Conservation (phyloP, 1,140 invertebrate genomes). For the Lutraria rhynchaena region DNA sequence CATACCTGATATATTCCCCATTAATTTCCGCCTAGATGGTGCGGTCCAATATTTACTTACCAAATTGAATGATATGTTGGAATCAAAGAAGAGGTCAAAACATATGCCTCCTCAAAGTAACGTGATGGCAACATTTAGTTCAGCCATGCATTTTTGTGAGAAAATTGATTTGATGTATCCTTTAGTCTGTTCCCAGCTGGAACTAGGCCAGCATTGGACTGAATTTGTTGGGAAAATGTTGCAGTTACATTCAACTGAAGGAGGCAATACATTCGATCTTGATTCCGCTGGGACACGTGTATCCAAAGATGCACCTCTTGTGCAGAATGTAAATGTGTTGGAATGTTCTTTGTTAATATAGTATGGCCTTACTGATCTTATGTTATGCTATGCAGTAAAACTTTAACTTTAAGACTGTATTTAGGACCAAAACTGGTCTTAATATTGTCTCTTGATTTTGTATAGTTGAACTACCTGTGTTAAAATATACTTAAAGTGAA, state of each 20-base stretch:
- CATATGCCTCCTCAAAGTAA: not conserved
- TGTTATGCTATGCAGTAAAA: too few species aligned
- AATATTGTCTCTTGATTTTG: too few species aligned
- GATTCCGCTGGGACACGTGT: too few species aligned
- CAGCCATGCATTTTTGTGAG: not conserved
- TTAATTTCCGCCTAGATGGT: not conserved
- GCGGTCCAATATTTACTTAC: not conserved
- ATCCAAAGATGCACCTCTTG: too few species aligned
- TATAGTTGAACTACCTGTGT: too few species aligned
- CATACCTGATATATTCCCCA: not conserved
- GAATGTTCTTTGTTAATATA: too few species aligned
- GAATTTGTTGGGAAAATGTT: slow-evolving; percentile 11
- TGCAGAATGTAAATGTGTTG: too few species aligned
- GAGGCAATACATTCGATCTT: too few species aligned
- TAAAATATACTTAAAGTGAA: too few species aligned
- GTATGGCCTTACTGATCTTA: too few species aligned
- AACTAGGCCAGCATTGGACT: not conserved
- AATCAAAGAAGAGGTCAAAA: not conserved
- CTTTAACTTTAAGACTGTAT: too few species aligned
- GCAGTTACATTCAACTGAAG: not conserved
- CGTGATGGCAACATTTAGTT: not conserved
- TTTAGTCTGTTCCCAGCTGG: not conserved
- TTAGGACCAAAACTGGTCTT: too few species aligned
- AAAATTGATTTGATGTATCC: not conserved
- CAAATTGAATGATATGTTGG: not conserved